A percentile compares a stretch with the other conserved stretches of the same genome.
Conservation (phyloP, 2,888 invertebrate genomes). For the Tetanocera ferruginea region DNA sequence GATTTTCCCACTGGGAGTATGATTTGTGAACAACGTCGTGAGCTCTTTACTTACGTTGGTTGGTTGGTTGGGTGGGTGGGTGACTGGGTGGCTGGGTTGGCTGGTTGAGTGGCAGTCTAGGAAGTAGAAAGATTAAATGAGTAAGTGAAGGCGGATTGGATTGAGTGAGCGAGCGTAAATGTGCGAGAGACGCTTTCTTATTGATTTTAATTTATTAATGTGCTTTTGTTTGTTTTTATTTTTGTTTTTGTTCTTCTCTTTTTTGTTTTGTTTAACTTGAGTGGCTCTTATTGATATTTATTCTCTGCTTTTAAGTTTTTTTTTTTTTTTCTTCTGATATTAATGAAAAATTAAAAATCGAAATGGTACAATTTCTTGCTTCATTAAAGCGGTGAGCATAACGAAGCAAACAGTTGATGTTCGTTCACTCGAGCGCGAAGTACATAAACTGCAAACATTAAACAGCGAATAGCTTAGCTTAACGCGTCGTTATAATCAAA, state of each 20-base stretch:
- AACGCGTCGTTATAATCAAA: not conserved
- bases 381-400: not conserved
- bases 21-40: not conserved
- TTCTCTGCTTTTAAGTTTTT: not conserved
- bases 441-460: not conserved
- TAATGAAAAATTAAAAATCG: constrained; percentile 11
- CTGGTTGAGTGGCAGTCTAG: not conserved
- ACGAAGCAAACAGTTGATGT: constrained; percentile 33
- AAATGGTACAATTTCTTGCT: not conserved
- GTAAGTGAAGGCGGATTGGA: not conserved
- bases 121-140: not conserved
- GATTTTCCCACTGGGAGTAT: no score
- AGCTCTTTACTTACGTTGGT: no score
- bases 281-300: not conserved
- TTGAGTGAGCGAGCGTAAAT: not conserved
- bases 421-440: constrained; percentile 15
- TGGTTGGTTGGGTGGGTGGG: not conserved
- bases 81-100: not conserved
- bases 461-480: not conserved
- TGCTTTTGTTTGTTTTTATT: not conserved
- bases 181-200: constrained; percentile 30
- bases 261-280: not conserved
- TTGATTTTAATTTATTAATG: constrained; percentile 52
- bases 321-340: constrained; percentile 4
- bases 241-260: not conserved